Conservation (phyloP, 1,140 invertebrate species). For the Acromyrmex heyeri region DNA sequence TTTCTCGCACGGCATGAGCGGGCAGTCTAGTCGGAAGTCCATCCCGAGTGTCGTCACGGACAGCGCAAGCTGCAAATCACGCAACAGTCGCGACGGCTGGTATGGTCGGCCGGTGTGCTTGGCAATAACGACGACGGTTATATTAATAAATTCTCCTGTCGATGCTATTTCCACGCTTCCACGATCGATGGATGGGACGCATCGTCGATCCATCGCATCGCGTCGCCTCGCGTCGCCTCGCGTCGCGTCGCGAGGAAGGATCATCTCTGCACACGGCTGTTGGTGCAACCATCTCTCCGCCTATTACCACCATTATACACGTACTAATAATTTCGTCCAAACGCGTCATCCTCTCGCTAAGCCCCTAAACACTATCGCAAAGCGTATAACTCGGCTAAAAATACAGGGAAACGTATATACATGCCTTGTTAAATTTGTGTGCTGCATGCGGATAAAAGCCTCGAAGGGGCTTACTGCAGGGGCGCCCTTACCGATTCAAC, state of each 20-base stretch:
- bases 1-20: too few species aligned
- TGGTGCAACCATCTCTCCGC: background rate
- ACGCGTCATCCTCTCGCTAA: conserved; percentile 41
- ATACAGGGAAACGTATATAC: conserved; percentile 12
- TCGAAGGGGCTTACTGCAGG: background rate
- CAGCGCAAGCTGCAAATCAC: conserved; percentile 31
- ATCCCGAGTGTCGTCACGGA: conserved; percentile 29
- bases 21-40: background rate
- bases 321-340: conserved; percentile 59
- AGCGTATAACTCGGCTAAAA: conserved; percentile 35
- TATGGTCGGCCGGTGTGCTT: conserved; percentile 45
- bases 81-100: conserved; percentile 17
- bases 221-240: too few species aligned
- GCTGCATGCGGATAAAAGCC: background rate
- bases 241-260: conserved; percentile 43
- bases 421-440: background rate
- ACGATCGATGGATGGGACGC: conserved; percentile 67
- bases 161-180: conserved; percentile 60
- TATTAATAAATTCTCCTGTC: conserved; percentile 75
- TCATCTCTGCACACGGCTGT: background rate
- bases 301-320: conserved; percentile 46
- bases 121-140: conserved; percentile 69
- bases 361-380: conserved; percentile 7
- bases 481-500: background rate
- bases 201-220: conserved; percentile 53